phyloP scores from a whole-genome alignment of 2,113 vertebrate genomes.

The Myotis davidii region DNA sequence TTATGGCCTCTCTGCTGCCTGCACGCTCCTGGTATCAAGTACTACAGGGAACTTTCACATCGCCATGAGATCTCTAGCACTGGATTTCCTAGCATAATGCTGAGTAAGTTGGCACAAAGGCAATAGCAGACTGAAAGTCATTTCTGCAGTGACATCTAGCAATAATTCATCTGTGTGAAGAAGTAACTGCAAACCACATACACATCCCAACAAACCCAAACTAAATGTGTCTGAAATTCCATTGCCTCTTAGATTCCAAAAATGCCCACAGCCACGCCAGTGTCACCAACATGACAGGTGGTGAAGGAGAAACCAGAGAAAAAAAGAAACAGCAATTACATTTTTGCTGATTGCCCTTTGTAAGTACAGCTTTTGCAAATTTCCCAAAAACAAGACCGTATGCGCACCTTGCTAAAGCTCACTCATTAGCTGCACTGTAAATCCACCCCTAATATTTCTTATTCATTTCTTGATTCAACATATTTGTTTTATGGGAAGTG shows the following conservation, averaged over 20 bases:
- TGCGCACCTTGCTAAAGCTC: neutral
- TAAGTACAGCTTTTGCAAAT: neutral
- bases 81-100: neutral
- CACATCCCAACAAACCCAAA: neutral
- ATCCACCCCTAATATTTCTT: neutral
- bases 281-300: neutral
- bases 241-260: conserved; percentile 25
- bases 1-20: neutral
- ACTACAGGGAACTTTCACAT: neutral
- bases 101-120: neutral
- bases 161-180: neutral
- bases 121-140: neutral
- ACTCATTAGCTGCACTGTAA: neutral
- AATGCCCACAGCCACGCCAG: neutral
- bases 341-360: neutral
- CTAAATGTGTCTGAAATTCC: neutral
- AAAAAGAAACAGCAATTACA: neutral
- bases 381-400: neutral
- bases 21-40: neutral
- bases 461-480: neutral
- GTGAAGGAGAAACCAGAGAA: neutral
- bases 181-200: neutral
- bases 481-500: neutral
- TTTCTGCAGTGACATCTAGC: neutral
- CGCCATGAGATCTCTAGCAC: neutral